Evolutionary conservation across 2,797 vertebrate genomes (phyloP), one percentile per base, ranked within the genome.

Genomic region (Decapterus maruadsi): DNA sequence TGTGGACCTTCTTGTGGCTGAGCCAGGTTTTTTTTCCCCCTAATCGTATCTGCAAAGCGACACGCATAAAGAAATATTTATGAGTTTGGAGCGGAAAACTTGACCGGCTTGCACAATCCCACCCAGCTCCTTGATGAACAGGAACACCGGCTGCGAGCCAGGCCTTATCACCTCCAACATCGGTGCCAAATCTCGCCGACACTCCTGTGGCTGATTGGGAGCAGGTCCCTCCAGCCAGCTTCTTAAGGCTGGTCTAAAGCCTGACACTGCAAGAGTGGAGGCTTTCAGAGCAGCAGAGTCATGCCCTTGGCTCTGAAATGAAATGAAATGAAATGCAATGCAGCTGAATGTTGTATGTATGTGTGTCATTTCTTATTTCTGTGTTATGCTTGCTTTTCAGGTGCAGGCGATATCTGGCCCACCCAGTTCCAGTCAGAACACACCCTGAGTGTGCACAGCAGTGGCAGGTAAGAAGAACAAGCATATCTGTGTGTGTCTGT

Each of bases 401-500:
- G 75, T 76, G 20, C 58, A 84, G 59, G 50, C 45, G 1, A 69
- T 66, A 70, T 77, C 50, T 71, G 66, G 58, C 54, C 78, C 73
- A 75, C 43, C 77, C 59, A 59, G 62, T 80, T 70, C 26, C 68
- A 71, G 42, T 43, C 66, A 50, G 65, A 11, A 63, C 72, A 80
- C 77, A 63, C 75, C 66, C 72, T 45, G 12, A 68, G 31, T 51
- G 67, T 62, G 63, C 63, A 57, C 71, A 81, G 63, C 67, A 66
- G 42, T 75, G 70, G 73, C 83, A 92, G 89, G 91, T 91, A 88
- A 80, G 88, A 81, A 40, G 43, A 72, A 73, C 22, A 71, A 66
- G 43, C 48, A 2, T 63, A 40, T 83, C 13, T 31, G 46, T 69
- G 57, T 53, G 68, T 60, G 40, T 31, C 46, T 68, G 56, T 56